Conservation (phyloP, 1,140 invertebrate species). For the Aradophagus sp. region DNA sequence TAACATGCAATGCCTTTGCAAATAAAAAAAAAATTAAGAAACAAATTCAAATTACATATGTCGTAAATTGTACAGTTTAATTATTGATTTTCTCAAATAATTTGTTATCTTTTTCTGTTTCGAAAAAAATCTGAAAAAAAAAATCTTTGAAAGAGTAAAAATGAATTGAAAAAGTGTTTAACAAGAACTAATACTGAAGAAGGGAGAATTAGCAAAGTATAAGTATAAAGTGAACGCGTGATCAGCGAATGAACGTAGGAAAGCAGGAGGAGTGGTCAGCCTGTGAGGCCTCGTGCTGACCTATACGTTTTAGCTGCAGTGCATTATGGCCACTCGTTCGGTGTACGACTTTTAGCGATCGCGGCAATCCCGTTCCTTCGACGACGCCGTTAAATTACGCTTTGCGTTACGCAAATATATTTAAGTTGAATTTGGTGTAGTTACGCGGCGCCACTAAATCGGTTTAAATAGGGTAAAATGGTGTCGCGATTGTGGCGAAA, state of each 20-base stretch:
- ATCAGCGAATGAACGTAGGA: constrained; percentile 64
- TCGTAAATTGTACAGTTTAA: too few relatives aligned
- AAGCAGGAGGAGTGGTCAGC: constrained; percentile 70
- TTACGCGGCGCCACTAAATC: constrained; percentile 26
- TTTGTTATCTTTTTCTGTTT: too few relatives aligned
- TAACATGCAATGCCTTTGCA: too few relatives aligned
- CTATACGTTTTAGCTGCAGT: constrained; percentile 73
- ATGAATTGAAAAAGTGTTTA: too few relatives aligned
- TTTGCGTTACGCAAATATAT: constrained; percentile 18
- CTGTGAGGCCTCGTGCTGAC: constrained; percentile 69
- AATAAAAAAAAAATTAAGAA: too few relatives aligned
- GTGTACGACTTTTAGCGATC: constrained; percentile 55
- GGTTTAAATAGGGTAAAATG: constrained; percentile 33
- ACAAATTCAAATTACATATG: too few relatives aligned
- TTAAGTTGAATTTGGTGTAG: constrained; percentile 32
- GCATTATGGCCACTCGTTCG: constrained; percentile 70
- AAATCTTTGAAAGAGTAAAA: too few relatives aligned
- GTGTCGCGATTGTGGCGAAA: constrained; percentile 33
- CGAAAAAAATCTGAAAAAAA: too few relatives aligned
- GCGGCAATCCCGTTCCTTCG: constrained; percentile 32
- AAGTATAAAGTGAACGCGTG: constrained; percentile 69
- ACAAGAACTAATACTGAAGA: constrained; percentile 10
- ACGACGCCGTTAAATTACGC: constrained; percentile 18
- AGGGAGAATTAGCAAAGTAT: constrained; percentile 54
- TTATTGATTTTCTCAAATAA: too few relatives aligned